A percentile compares a stretch with the other conserved stretches of the same genome.
Evolutionary conservation across 2,888 invertebrate species (phyloP).

Genomic region (Bombylius discolor): DNA sequence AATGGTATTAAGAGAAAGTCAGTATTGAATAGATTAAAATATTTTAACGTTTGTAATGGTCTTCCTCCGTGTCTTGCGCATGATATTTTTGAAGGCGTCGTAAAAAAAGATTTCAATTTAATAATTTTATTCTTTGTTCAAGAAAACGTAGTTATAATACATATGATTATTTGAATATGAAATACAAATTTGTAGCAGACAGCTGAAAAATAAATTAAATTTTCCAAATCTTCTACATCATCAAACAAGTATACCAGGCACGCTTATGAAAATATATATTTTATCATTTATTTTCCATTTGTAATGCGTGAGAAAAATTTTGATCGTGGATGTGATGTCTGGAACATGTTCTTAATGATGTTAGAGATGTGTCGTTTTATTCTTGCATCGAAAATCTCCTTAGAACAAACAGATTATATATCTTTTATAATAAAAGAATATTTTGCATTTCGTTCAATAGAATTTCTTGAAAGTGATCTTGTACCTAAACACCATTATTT

Average conservation of each 20-base stretch:
- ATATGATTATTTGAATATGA: too few relatives aligned
- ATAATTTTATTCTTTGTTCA: too few relatives aligned
- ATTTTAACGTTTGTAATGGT: too few relatives aligned
- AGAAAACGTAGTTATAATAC: too few relatives aligned
- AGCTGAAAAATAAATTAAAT: too few relatives aligned
- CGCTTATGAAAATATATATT: neutral
- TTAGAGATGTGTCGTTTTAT: neutral
- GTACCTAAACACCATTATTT: conserved; percentile 1
- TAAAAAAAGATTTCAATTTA: too few relatives aligned
- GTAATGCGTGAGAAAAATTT: neutral
- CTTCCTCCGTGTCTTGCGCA: too few relatives aligned
- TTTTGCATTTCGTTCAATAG: neutral
- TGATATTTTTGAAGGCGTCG: too few relatives aligned
- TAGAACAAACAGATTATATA: neutral
- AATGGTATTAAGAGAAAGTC: too few relatives aligned
- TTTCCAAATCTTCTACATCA: too few relatives aligned
- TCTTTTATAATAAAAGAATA: neutral
- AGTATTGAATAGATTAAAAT: too few relatives aligned
- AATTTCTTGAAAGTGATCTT: neutral
- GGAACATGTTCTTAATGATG: neutral
- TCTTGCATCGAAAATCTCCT: neutral
- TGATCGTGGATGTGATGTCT: neutral
- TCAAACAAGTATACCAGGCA: neutral
- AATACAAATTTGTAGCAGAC: too few relatives aligned
- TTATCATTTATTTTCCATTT: neutral